A percentile compares a stretch with the other conserved stretches of the same genome.
Conservation (phyloP, 2,113 vertebrate genomes). For the Hypanus sabinus region DNA sequence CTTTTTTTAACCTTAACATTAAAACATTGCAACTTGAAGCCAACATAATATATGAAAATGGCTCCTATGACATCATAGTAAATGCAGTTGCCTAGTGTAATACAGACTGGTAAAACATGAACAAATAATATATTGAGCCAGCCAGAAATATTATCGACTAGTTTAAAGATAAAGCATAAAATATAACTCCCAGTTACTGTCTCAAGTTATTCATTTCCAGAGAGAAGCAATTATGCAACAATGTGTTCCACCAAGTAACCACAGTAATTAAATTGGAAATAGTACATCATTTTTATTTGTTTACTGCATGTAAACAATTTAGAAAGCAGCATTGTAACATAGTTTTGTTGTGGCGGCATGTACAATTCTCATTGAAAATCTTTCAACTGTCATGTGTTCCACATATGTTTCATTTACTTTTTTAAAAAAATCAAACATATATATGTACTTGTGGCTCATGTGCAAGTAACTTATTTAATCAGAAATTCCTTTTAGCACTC, state of each 20-base stretch:
- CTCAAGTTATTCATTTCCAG: not conserved
- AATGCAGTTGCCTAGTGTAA: not conserved
- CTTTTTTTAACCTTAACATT: not conserved
- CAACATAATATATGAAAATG: not conserved
- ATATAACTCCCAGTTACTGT: not conserved
- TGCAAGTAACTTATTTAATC: constrained; percentile 12
- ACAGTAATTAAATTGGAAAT: constrained; percentile 22
- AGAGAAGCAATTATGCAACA: not conserved
- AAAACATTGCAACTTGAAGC: not conserved
- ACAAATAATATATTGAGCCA: not conserved
- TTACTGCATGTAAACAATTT: constrained; percentile 23
- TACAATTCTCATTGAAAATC: constrained; percentile 10
- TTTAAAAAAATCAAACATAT: not conserved
- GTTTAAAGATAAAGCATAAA: not conserved
- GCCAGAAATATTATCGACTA: not conserved
- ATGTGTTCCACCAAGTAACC: not conserved
- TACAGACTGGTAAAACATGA: not conserved
- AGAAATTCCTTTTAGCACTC: constrained; percentile 1
- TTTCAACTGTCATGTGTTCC: constrained; percentile 16
- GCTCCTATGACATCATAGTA: not conserved
- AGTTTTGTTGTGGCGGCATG: not conserved
- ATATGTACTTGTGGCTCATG: not conserved
- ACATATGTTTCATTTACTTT: constrained; percentile 20
- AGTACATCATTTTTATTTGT: constrained; percentile 1
- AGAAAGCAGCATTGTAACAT: not conserved